A percentile compares a stretch with the other conserved stretches of the same genome.
Evolutionary conservation across 2,888 invertebrate genomes (phyloP).

Genomic region (Hermaeophaga mercurialis): DNA sequence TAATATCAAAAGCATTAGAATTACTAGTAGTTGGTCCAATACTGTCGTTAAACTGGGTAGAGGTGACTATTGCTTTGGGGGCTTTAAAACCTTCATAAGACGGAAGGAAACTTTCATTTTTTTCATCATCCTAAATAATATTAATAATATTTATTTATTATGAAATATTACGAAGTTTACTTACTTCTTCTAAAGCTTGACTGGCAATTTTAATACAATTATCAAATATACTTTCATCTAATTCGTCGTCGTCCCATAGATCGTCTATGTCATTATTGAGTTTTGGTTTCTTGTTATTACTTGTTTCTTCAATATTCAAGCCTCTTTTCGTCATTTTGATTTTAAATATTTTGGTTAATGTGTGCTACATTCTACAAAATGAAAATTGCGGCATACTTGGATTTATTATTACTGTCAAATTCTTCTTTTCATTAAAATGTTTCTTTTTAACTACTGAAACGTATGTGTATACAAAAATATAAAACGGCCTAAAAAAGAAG

Average conservation of each 20-base stretch:
- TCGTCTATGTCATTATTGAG: slow-evolving; percentile 43
- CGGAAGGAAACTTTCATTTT: slow-evolving; percentile 41
- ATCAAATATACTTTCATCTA: slow-evolving; percentile 49
- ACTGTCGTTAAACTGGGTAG: slow-evolving; percentile 32
- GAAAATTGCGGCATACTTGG: no score
- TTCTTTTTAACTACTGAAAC: no score
- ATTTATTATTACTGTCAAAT: no score
- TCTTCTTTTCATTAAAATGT: no score
- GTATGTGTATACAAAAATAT: no score
- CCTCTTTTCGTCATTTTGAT: neutral
- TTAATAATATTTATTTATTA: neutral
- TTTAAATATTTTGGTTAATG: no score
- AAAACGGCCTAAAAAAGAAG: no score
- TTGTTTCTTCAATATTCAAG: neutral
- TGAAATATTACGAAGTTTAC: slow-evolving; percentile 13
- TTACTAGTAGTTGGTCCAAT: slow-evolving; percentile 28
- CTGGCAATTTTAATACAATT: slow-evolving; percentile 49
- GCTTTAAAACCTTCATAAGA: slow-evolving; percentile 45
- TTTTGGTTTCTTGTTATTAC: slow-evolving; percentile 44
- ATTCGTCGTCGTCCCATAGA: slow-evolving; percentile 48
- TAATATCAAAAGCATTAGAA: no score
- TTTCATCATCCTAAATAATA: slow-evolving; percentile 33
- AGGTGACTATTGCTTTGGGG: slow-evolving; percentile 33
- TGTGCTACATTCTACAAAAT: no score
- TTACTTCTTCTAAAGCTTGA: slow-evolving; percentile 46